Percentiles rank a stretch among this genome's conserved stretches.
Conservation (phyloP, 1,140 invertebrate species). For the Pollicipes pollicipes region DNA sequence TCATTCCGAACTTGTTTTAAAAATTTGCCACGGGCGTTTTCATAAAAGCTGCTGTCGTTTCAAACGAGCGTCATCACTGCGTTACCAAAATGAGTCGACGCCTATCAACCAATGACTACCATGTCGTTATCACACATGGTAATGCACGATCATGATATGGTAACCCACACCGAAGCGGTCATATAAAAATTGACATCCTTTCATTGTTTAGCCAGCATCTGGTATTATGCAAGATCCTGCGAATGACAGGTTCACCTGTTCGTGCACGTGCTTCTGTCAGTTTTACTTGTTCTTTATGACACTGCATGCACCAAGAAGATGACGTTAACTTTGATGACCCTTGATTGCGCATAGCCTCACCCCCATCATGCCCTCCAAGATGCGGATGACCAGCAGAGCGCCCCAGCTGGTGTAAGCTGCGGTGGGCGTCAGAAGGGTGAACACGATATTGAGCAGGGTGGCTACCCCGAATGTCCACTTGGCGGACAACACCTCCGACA, state of each 20-base stretch:
- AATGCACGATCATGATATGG: no score
- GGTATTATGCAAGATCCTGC: background rate
- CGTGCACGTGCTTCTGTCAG: no score
- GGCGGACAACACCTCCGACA: conserved; percentile 56
- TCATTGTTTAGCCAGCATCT: background rate
- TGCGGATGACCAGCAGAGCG: conserved; percentile 21
- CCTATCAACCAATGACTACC: no score
- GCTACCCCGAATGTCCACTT: conserved; percentile 69
- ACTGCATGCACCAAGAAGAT: no score
- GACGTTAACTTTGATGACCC: no score
- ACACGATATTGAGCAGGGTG: conserved; percentile 54
- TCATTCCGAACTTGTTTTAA: background rate
- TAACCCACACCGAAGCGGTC: no score
- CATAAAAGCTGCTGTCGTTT: conserved; percentile 1
- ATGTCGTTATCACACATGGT: conserved; percentile 7
- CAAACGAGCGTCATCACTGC: no score
- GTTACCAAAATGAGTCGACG: no score
- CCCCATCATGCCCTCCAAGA: conserved; percentile 24
- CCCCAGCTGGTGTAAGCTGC: conserved; percentile 34
- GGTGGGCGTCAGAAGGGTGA: conserved; percentile 63
- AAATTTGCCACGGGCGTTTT: background rate
- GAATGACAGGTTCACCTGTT: background rate
- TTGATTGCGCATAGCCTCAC: conserved; percentile 12
- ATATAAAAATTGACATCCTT: no score
- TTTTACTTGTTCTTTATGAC: no score